Evolutionary conservation across 2,113 vertebrate genomes (phyloP).

Genomic region (Vulpes lagopus): DNA sequence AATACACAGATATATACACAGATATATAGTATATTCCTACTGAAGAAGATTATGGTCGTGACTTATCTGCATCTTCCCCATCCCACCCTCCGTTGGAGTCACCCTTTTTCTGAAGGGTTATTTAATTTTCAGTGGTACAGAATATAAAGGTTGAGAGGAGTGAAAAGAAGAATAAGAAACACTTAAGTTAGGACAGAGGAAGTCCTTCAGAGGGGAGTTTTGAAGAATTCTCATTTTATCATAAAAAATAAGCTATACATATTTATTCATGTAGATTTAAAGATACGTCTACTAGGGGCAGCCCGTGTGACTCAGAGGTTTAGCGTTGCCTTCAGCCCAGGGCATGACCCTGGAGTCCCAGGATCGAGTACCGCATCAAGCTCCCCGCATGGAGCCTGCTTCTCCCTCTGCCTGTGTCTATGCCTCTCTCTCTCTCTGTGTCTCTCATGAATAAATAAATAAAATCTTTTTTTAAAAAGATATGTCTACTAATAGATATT

Average conservation of each 20-base stretch:
- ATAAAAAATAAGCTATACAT: neutral
- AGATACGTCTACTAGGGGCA: neutral
- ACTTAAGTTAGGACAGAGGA: neutral
- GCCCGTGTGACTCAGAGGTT: too few species aligned
- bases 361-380: too few species aligned
- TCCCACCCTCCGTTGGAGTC: neutral
- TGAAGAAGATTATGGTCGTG: neutral
- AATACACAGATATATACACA: neutral
- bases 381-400: too few species aligned
- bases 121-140: neutral
- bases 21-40: neutral
- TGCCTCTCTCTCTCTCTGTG: too few species aligned
- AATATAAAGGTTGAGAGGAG: neutral
- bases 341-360: too few species aligned
- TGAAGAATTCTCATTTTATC: slow-evolving; percentile 30
- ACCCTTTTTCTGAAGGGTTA: neutral
- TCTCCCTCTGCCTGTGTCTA: too few species aligned
- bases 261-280: neutral
- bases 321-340: too few species aligned
- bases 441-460: too few species aligned
- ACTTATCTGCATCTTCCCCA: neutral
- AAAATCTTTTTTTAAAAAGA: neutral
- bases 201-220: neutral
- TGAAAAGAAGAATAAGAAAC: neutral
- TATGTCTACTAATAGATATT: neutral